Evolutionary conservation across 2,888 invertebrate species (phyloP).

Genomic region (Allolobophora icterica): DNA sequence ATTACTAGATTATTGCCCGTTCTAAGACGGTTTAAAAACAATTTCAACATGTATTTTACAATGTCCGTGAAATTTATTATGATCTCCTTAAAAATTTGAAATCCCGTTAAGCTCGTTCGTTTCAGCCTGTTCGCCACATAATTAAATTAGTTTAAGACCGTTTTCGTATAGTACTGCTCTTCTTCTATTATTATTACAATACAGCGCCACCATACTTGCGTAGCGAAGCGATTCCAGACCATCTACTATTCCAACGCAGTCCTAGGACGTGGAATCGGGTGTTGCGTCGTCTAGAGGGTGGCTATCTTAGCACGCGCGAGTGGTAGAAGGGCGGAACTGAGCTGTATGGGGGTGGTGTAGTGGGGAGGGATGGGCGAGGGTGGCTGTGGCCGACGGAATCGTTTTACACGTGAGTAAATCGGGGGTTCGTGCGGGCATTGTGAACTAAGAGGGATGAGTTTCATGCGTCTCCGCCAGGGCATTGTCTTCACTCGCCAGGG

Average conservation of each 20-base stretch:
- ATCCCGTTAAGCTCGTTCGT: too few relatives aligned
- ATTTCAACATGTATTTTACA: too few relatives aligned
- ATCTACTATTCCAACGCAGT: not conserved
- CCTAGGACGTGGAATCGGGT: not conserved
- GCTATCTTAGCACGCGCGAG: not conserved
- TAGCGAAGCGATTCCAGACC: not conserved
- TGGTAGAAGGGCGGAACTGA: not conserved
- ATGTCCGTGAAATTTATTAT: too few relatives aligned
- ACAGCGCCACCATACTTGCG: too few relatives aligned
- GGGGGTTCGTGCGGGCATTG: not conserved
- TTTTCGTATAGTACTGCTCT: too few relatives aligned
- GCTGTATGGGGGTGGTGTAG: not conserved
- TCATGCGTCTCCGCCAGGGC: not conserved
- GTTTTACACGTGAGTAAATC: not conserved
- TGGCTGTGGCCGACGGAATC: not conserved
- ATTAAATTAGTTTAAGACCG: too few relatives aligned
- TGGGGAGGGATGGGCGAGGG: not conserved
- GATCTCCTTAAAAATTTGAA: too few relatives aligned
- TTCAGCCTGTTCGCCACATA: too few relatives aligned
- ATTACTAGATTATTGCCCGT: too few relatives aligned
- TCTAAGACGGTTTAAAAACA: too few relatives aligned
- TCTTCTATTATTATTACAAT: not conserved
- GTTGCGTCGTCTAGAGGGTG: not conserved
- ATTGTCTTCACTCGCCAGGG: conserved; percentile 1
- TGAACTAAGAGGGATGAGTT: not conserved